These are phyloP conservation scores for Ifrita kowaldi DNA, from an alignment of 2,113 vertebrate genomes.

Conservation along the genomic window DNA sequence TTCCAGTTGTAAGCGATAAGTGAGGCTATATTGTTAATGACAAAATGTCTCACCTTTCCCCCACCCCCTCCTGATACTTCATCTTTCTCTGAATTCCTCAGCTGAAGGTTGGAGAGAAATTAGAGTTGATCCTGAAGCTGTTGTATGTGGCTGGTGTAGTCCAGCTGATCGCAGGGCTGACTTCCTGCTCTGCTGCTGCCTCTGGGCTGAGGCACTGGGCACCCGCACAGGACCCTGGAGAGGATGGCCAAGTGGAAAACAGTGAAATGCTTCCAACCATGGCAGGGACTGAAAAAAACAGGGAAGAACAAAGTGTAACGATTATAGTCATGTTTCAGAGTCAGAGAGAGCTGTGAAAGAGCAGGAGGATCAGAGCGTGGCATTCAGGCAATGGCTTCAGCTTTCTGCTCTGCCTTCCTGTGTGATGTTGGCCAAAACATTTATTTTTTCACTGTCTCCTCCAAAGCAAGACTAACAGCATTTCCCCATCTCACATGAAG, in stretches of 20 bases:
- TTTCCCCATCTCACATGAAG: neutral
- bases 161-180: neutral
- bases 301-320: neutral
- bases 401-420: neutral
- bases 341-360: neutral
- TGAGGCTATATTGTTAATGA: slow-evolving; percentile 23
- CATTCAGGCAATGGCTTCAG: neutral
- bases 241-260: neutral
- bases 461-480: neutral
- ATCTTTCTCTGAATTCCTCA: neutral
- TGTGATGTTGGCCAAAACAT: neutral
- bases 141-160: neutral
- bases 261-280: neutral
- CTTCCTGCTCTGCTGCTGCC: neutral
- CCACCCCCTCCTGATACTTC: neutral
- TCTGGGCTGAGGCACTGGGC: neutral
- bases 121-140: neutral
- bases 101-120: neutral
- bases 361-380: neutral
- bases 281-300: neutral
- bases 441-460: neutral
- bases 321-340: neutral
- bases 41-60: slow-evolving; percentile 43
- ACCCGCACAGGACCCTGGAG: accelerated
- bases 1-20: slow-evolving; percentile 55